phyloP scores from a whole-genome alignment of 2,113 vertebrate species.

The Fregata magnificens region DNA sequence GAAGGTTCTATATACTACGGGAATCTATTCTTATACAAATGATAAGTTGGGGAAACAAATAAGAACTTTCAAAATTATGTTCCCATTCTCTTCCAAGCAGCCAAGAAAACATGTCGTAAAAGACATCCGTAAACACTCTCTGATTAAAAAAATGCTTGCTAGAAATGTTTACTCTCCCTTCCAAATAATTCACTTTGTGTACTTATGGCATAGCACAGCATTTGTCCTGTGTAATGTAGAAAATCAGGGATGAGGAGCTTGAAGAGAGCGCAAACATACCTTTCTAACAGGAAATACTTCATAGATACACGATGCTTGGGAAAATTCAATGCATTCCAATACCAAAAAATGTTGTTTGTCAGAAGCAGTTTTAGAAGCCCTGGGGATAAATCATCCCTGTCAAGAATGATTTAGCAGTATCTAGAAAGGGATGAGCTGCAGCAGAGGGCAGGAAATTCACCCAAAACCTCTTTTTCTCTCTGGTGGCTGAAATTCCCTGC shows the following conservation, averaged over 20 bases:
- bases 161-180: background rate
- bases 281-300: background rate
- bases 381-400: background rate
- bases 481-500: background rate
- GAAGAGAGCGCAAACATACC: background rate
- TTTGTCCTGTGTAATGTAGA: background rate
- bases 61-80: background rate
- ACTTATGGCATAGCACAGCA: background rate
- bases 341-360: background rate
- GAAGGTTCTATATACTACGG: background rate
- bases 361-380: background rate
- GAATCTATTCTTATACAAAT: background rate
- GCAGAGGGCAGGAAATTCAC: background rate
- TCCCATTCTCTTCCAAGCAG: background rate
- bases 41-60: background rate
- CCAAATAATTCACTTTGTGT: background rate
- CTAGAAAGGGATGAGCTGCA: background rate
- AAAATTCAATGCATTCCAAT: background rate
- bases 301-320: background rate
- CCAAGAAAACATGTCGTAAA: background rate
- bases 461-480: background rate
- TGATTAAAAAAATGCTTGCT: background rate
- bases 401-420: background rate
- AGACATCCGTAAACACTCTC: background rate
- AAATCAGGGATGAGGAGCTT: background rate